phyloP scores from a whole-genome alignment of 2,888 invertebrate genomes.

The Heliconius charithonia region DNA sequence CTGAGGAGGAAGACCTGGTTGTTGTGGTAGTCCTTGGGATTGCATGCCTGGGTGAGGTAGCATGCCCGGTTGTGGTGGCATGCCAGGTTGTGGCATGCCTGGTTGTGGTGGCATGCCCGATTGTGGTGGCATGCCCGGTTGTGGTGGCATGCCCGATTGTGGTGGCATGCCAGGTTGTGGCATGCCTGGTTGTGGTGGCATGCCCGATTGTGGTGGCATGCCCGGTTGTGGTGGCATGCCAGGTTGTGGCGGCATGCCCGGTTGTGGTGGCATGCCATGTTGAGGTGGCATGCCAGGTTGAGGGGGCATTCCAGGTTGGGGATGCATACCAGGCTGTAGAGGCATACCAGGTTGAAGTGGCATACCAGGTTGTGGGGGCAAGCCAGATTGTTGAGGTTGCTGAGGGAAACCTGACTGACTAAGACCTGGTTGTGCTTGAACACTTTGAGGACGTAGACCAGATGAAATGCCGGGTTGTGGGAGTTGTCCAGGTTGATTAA shows the following conservation, averaged over 20 bases:
- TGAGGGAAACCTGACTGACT: slow-evolving; percentile 49
- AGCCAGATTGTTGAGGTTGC: slow-evolving; percentile 50
- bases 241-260: slow-evolving; percentile 47
- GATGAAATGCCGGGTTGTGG: slow-evolving; percentile 43
- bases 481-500: slow-evolving; percentile 43
- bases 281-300: slow-evolving; percentile 56
- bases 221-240: slow-evolving; percentile 51
- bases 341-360: slow-evolving; percentile 53
- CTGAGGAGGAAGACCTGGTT: slow-evolving; percentile 58
- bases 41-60: slow-evolving; percentile 55
- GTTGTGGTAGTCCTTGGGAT: slow-evolving; percentile 48
- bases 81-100: slow-evolving; percentile 50
- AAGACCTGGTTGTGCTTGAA: slow-evolving; percentile 53
- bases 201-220: slow-evolving; percentile 60
- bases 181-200: slow-evolving; percentile 54
- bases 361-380: slow-evolving; percentile 52
- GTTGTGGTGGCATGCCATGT: slow-evolving; percentile 47
- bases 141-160: slow-evolving; percentile 48
- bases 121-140: slow-evolving; percentile 46
- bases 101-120: too few relatives aligned
- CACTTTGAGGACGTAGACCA: slow-evolving; percentile 45
- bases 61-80: slow-evolving; percentile 51
- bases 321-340: slow-evolving; percentile 50
- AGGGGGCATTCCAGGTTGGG: slow-evolving; percentile 54
- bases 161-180: too few relatives aligned